Conservation (phyloP, 1,140 invertebrate species). For the Euura lappo region DNA sequence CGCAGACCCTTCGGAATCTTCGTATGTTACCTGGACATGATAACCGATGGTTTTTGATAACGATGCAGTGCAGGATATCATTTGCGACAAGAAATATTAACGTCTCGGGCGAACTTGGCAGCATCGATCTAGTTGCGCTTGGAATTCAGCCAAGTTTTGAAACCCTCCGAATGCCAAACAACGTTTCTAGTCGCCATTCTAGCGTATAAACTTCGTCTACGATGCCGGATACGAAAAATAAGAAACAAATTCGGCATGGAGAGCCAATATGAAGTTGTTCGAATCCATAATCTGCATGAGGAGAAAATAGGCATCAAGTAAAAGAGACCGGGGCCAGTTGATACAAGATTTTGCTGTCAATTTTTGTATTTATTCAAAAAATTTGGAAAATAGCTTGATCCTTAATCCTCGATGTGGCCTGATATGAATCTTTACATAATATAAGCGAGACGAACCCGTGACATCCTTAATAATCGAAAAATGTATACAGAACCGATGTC, state of each 20-base stretch:
- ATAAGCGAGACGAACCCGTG: too few species aligned
- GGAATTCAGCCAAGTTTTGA: constrained; percentile 40
- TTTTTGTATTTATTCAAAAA: too few species aligned
- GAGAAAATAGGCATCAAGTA: too few species aligned
- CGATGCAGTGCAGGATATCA: neutral
- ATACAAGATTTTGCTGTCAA: too few species aligned
- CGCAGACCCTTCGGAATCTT: constrained; percentile 93
- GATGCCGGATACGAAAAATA: neutral
- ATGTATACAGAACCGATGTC: too few species aligned
- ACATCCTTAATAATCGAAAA: too few species aligned
- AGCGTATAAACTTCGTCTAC: constrained; percentile 13
- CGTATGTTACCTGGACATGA: constrained; percentile 84
- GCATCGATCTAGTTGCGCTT: constrained; percentile 46
- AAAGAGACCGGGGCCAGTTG: too few species aligned
- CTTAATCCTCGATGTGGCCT: too few species aligned
- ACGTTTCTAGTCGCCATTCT: neutral
- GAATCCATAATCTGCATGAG: neutral
- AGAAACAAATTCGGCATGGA: neutral
- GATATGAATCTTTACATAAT: too few species aligned
- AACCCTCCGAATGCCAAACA: constrained; percentile 25
- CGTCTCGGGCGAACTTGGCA: constrained; percentile 35
- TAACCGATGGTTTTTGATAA: constrained; percentile 17
- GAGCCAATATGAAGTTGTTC: neutral
- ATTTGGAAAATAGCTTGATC: too few species aligned
- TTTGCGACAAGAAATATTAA: neutral